Evolutionary conservation across 1,140 invertebrate genomes (phyloP).

Genomic region (Drosophila ogumai): DNA sequence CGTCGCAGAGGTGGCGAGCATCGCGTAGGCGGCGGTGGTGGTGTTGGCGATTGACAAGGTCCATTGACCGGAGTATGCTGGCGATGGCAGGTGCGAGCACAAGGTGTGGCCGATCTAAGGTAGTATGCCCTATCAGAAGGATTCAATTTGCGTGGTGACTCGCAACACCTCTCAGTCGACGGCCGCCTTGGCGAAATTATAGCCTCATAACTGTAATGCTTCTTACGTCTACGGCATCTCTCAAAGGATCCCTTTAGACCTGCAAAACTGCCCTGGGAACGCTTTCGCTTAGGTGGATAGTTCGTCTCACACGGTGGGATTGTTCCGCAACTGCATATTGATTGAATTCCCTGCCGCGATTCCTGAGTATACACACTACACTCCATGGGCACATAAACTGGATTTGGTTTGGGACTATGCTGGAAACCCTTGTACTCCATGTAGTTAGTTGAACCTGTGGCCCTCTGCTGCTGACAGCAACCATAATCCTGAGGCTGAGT

Average conservation of each 20-base stretch:
- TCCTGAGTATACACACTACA: not conserved
- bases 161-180: not conserved
- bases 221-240: not conserved
- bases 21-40: not conserved
- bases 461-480: not conserved
- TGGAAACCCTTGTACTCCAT: conserved; percentile 20
- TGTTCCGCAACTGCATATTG: not conserved
- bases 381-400: not conserved
- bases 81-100: not conserved
- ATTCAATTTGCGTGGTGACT: not conserved
- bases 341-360: not conserved
- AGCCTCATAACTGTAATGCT: no score
- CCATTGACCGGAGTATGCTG: not conserved
- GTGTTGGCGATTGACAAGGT: not conserved
- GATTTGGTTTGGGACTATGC: conserved; percentile 2
- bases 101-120: not conserved
- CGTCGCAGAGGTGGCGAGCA: not conserved
- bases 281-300: not conserved
- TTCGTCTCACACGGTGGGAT: not conserved
- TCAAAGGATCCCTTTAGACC: not conserved
- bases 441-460: not conserved
- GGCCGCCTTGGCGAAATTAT: no score
- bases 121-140: not conserved
- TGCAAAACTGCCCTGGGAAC: not conserved
- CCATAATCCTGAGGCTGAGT: not conserved